Evolutionary conservation across 2,113 vertebrate species (phyloP).

Genomic region (Rhabdornis inornatus): DNA sequence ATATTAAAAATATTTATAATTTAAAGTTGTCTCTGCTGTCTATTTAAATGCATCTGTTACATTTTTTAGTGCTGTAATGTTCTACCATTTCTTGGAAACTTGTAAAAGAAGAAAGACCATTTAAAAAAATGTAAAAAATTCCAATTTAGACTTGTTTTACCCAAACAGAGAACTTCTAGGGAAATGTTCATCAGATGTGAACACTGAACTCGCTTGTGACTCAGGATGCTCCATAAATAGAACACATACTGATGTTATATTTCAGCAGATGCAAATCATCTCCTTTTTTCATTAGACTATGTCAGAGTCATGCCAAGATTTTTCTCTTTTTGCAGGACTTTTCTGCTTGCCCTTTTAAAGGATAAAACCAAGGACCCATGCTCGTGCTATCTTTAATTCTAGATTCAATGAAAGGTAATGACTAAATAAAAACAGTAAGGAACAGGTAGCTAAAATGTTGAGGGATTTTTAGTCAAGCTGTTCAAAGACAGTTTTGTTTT

Average conservation of each 20-base stretch:
- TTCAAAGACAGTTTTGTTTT: background rate
- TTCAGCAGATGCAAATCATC: conserved; percentile 9
- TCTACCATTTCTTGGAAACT: background rate
- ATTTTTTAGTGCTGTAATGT: background rate
- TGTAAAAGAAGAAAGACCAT: background rate
- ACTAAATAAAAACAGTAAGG: background rate
- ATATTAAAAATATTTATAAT: background rate
- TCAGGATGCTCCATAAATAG: background rate
- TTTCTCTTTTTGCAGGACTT: background rate
- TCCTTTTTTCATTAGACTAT: background rate
- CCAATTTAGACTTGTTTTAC: background rate
- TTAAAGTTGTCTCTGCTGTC: background rate
- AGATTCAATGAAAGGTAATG: background rate
- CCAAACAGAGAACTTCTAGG: background rate
- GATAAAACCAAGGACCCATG: background rate
- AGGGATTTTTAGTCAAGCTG: background rate
- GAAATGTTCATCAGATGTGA: background rate
- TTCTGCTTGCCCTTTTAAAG: background rate
- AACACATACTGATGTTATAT: background rate
- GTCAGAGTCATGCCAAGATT: background rate
- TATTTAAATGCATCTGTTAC: background rate
- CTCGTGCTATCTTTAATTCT: background rate
- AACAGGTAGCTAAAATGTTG: background rate
- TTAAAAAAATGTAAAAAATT: background rate
- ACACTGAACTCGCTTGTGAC: background rate